A percentile compares a stretch with the other conserved stretches of the same genome.
Evolutionary conservation across 2,888 invertebrate genomes (phyloP).

Genomic region (Thera obeliscata): DNA sequence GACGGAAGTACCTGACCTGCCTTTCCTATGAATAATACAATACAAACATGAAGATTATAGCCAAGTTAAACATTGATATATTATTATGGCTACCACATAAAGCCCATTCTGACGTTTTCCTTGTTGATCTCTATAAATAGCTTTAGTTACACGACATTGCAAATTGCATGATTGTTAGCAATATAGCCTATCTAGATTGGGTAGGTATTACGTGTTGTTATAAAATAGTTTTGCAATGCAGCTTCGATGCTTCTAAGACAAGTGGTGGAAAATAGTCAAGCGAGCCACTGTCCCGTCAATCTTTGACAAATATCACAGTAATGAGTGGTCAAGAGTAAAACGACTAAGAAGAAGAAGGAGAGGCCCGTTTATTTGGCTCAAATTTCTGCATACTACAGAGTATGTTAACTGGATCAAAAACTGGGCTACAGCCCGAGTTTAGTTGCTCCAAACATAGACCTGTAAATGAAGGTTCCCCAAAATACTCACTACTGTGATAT

Average conservation of each 20-base stretch:
- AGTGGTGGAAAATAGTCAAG: too few relatives aligned
- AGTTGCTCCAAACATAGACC: too few relatives aligned
- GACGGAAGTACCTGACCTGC: constrained; percentile 45
- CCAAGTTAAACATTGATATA: not conserved
- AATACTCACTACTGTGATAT: too few relatives aligned
- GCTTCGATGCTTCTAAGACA: not conserved
- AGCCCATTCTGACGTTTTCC: constrained; percentile 25
- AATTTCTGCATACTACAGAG: too few relatives aligned
- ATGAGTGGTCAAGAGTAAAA: too few relatives aligned
- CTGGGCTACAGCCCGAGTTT: too few relatives aligned
- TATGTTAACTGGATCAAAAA: too few relatives aligned
- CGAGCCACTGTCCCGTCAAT: too few relatives aligned
- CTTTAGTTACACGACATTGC: constrained; percentile 1
- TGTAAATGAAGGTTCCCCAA: too few relatives aligned
- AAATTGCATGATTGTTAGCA: constrained; percentile 8
- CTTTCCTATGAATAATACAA: constrained; percentile 13
- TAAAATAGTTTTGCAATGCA: constrained; percentile 4
- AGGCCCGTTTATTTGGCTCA: too few relatives aligned
- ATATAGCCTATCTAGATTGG: not conserved
- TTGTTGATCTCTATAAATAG: constrained; percentile 32
- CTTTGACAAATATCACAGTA: too few relatives aligned
- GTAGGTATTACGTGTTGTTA: constrained; percentile 1
- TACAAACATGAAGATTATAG: not conserved
- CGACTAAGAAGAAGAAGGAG: too few relatives aligned
- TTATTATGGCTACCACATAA: constrained; percentile 7